phyloP scores from a whole-genome alignment of 2,113 vertebrate genomes.

The Ellobius talpinus region DNA sequence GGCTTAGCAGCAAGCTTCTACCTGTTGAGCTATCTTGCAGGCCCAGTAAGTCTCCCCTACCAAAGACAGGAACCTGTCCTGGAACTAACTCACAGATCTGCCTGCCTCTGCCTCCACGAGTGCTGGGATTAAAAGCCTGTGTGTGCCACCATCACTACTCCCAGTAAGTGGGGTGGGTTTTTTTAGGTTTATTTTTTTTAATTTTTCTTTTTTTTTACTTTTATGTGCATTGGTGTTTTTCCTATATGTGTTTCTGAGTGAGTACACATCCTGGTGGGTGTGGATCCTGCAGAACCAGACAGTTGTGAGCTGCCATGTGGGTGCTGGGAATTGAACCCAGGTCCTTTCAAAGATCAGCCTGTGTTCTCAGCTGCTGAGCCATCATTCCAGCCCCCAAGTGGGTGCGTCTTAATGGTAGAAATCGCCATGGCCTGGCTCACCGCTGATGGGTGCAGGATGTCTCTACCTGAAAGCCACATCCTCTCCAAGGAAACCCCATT shows the following conservation, averaged over 20 bases:
- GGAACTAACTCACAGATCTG: neutral
- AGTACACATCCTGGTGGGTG: neutral
- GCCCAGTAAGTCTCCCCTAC: neutral
- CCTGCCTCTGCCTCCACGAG: neutral
- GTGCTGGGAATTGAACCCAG: neutral
- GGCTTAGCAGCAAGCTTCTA: neutral
- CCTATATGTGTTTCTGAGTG: neutral
- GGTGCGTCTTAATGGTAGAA: neutral
- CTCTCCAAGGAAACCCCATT: neutral
- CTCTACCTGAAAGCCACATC: neutral
- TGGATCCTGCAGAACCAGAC: neutral
- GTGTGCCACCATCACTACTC: neutral
- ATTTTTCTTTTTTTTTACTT: neutral
- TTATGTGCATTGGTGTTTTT: neutral
- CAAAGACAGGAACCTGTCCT: no score
- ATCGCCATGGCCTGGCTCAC: neutral
- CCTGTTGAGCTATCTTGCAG: neutral
- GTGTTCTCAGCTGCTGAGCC: neutral
- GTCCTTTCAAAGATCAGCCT: neutral
- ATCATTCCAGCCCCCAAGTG: neutral
- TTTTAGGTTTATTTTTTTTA: neutral
- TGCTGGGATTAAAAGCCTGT: neutral
- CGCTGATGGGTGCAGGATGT: neutral
- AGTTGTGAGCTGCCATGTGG: neutral
- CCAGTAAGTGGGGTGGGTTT: neutral